Conservation (phyloP, 1,140 invertebrate genomes). For the Aphidius ervi region DNA sequence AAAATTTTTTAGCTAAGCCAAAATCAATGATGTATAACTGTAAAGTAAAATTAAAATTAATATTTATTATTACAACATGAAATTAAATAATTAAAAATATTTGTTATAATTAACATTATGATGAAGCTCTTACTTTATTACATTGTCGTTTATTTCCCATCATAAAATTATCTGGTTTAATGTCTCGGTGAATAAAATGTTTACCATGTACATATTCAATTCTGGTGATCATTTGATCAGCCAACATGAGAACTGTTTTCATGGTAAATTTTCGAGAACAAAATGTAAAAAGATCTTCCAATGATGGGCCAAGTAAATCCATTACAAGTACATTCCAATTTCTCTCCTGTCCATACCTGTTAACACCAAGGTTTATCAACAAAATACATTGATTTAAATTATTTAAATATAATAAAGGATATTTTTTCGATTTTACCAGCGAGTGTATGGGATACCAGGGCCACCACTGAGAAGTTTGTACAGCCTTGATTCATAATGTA, state of each 20-base stretch:
- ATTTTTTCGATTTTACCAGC: conserved; percentile 55
- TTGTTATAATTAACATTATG: neutral
- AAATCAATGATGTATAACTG: conserved; percentile 95
- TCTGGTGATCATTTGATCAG: conserved; percentile 88
- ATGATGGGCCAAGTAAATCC: conserved; percentile 91
- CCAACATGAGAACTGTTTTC: conserved; percentile 96
- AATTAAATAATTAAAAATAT: neutral
- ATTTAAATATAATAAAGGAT: conserved; percentile 1
- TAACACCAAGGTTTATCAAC: conserved; percentile 27
- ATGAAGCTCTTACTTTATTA: conserved; percentile 64
- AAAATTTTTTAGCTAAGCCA: conserved; percentile 93
- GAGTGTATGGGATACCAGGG: conserved; percentile 92
- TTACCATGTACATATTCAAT: conserved; percentile 94
- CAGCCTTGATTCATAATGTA: conserved; percentile 92
- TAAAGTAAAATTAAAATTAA: conserved; percentile 21
- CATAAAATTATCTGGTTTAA: conserved; percentile 97
- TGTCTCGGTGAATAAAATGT: conserved; percentile 94
- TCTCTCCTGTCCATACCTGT: conserved; percentile 82
- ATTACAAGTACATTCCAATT: conserved; percentile 96
- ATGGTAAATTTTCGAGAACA: conserved; percentile 94
- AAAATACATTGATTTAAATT: conserved; percentile 2
- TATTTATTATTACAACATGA: no score
- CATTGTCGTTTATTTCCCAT: conserved; percentile 96
- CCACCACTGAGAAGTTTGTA: conserved; percentile 92
- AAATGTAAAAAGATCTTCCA: conserved; percentile 97